phyloP scores from a whole-genome alignment of 2,797 vertebrate genomes.

The Protosalanx chinensis region DNA sequence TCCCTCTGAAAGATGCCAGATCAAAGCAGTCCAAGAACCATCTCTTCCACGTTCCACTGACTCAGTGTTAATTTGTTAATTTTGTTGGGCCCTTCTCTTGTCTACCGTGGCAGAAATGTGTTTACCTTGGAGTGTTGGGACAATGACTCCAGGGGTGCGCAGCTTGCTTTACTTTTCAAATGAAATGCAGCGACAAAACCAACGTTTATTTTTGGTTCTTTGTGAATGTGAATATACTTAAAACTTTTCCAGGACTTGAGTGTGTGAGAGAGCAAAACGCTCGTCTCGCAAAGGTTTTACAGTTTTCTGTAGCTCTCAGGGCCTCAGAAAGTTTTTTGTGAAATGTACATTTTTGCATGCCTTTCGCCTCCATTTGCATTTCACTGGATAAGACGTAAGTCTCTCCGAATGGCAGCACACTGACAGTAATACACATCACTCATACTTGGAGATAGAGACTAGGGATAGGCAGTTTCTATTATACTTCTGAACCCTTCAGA shows the following conservation, averaged over 20 bases:
- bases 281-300: background rate
- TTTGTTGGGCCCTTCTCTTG: conserved; percentile 45
- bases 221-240: conserved; percentile 28
- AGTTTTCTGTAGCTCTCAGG: background rate
- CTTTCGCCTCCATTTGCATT: background rate
- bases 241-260: conserved; percentile 41
- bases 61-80: conserved; percentile 63
- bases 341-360: background rate
- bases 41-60: conserved; percentile 48
- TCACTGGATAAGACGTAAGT: no score
- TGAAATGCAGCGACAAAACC: conserved; percentile 28
- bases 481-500: no score
- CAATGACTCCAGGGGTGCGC: conserved; percentile 29
- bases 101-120: conserved; percentile 38
- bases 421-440: no score
- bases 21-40: conserved; percentile 63
- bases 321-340: background rate
- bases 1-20: conserved; percentile 66
- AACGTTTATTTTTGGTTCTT: conserved; percentile 31
- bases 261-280: conserved; percentile 50
- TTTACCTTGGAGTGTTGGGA: conserved; percentile 50
- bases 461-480: no score
- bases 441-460: no score
- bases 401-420: no score
- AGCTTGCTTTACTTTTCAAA: conserved; percentile 30